Base-by-base conservation (phyloP, 2,888 invertebrate genomes). In the Biston stratarius region DNA sequence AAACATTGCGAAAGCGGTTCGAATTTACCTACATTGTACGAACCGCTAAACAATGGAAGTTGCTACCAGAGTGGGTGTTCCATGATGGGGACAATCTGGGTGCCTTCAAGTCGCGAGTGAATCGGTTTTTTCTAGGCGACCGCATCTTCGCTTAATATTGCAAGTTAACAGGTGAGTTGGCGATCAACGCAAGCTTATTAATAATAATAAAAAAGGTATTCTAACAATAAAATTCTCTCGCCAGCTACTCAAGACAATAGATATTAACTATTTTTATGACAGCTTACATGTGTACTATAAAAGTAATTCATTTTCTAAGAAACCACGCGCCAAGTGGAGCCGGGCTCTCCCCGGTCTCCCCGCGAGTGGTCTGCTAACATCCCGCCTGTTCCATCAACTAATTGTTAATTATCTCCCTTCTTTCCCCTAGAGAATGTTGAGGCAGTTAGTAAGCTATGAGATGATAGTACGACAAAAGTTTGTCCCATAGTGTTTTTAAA, bases 371-470 rank as follows among this genome's bases (percentile, higher is more conserved):
- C 66, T 65, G 74, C 77, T 78, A 78, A 79, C 77, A 79, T 76
- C 69, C 72, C 74, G 70, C 74, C 75, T 71, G 67, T 75, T 77
- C 81, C 81, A 81, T 81, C 79, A 80, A 75, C 77, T 79, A 80
- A 81, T 81, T 81, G 80, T 74, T 81, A 78, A 81, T 81, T 78
- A 76, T 80, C 76, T 75, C 72, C 71, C 74, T 70, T 68, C 69
- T 63, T 64, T 71, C 72, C 72, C 73, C 72, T 65, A 51, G 56
- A 51, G 51, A 40, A 58, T 58, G 64, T 44, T 34, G 49, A 56
- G 52, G 33, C 67, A 68, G 67, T 57, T 11, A 15, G 8, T 58
- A 36, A 58, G 61, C 10, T 66, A 34, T 15, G 34, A 58, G 1
- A 57, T n/a, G 6, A n/a, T 15, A 44, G 24, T 24, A 24, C 12